A percentile compares a stretch with the other conserved stretches of the same genome.
Conservation (phyloP, 2,888 invertebrate species). For the Sarcophaga caerulescens region DNA sequence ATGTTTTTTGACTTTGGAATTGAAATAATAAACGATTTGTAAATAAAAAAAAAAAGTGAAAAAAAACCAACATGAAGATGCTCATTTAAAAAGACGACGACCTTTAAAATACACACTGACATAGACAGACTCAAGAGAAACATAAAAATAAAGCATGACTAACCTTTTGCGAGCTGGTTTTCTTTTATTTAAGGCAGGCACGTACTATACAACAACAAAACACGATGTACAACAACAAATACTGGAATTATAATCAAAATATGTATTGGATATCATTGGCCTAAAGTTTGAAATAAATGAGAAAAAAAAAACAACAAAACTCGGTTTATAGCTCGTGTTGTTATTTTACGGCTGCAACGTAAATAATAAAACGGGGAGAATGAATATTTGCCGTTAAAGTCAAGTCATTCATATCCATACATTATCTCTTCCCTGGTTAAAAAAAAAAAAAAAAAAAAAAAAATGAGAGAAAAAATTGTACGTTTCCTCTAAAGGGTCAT, state of each 20-base stretch:
- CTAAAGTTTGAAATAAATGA: conserved; percentile 23
- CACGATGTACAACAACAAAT: conserved; percentile 35
- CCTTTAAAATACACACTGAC: conserved; percentile 21
- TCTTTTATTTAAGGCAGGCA: conserved; percentile 18
- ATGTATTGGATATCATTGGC: conserved; percentile 37
- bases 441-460: background rate
- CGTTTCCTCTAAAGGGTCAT: conserved; percentile 23
- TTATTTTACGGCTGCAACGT: conserved; percentile 11
- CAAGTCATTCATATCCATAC: too few species aligned
- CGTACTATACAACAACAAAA: conserved; percentile 22
- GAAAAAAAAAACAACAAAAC: background rate
- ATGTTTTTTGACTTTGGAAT: conserved; percentile 18
- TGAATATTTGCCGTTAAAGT: conserved; percentile 1
- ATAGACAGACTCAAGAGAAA: conserved; percentile 27
- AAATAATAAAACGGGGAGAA: conserved; percentile 9
- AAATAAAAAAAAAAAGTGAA: conserved; percentile 5
- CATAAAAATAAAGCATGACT: conserved; percentile 13
- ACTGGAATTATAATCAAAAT: conserved; percentile 21
- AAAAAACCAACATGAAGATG: background rate
- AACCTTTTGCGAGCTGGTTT: conserved; percentile 50
- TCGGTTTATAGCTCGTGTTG: conserved; percentile 51
- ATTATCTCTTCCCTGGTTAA: conserved; percentile 26
- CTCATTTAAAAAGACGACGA: conserved; percentile 56
- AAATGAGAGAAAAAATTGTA: background rate
- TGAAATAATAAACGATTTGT: background rate